Percentiles rank a stretch among this genome's conserved stretches.
Evolutionary conservation across 1,140 invertebrate genomes (phyloP).

Genomic region (Macrobrachium nipponense): DNA sequence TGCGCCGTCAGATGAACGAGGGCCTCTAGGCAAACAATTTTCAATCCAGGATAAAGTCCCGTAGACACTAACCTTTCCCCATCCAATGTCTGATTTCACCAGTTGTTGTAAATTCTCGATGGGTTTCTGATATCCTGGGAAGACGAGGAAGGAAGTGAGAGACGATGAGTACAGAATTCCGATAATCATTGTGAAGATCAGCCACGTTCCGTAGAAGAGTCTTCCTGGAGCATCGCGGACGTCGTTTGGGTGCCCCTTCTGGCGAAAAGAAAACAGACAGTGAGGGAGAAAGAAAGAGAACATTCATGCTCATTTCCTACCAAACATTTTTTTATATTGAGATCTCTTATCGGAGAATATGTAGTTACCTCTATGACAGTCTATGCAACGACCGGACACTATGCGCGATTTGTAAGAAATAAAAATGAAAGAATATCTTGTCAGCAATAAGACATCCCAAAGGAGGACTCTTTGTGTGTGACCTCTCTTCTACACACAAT

Average conservation of each 20-base stretch:
- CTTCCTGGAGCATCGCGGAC: conserved; percentile 28
- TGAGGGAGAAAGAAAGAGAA: not conserved
- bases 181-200: conserved; percentile 56
- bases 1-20: too few species aligned
- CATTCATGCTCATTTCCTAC: not conserved
- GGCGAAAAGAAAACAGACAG: not conserved
- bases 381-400: too few species aligned
- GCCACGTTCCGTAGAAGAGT: conserved; percentile 52
- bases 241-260: conserved; percentile 37
- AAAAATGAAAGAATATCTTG: too few species aligned
- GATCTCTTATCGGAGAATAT: too few species aligned
- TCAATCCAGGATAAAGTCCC: not conserved
- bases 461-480: too few species aligned
- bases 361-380: too few species aligned
- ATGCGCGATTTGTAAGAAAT: too few species aligned
- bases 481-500: too few species aligned
- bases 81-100: conserved; percentile 55
- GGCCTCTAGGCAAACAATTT: not conserved
- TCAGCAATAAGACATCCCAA: not conserved
- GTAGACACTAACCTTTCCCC: conserved; percentile 54
- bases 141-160: conserved; percentile 61
- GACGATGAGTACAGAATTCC: conserved; percentile 61
- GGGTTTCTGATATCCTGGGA: conserved; percentile 51
- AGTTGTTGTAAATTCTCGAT: conserved; percentile 56
- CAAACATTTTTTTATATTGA: too few species aligned